A percentile compares a stretch with the other conserved stretches of the same genome.
Conservation (phyloP, 2,113 vertebrate genomes). For the Hyaena hyaena region DNA sequence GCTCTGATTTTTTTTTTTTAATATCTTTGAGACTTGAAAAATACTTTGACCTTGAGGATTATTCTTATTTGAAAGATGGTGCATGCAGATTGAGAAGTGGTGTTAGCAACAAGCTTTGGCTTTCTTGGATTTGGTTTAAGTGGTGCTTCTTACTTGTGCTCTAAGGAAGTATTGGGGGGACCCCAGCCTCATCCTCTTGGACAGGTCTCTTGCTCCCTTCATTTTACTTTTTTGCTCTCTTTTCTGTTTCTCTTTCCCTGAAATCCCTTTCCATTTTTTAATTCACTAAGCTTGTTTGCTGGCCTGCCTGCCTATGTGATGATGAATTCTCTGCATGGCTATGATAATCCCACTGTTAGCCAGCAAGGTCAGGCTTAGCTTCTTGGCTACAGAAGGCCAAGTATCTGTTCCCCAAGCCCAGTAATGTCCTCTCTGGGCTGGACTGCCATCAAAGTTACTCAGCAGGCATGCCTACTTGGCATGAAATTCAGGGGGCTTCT, state of each 20-base stretch:
- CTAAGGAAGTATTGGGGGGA: background rate
- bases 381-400: slow-evolving; percentile 63
- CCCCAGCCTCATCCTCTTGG: slow-evolving; percentile 37
- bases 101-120: slow-evolving; percentile 43
- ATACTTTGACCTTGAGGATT: slow-evolving; percentile 83
- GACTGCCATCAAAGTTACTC: slow-evolving; percentile 35
- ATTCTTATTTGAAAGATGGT: slow-evolving; percentile 84
- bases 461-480: slow-evolving; percentile 47
- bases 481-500: slow-evolving; percentile 48
- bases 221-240: slow-evolving; percentile 27
- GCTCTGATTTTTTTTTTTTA: slow-evolving; percentile 78
- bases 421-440: background rate
- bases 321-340: slow-evolving; percentile 77
- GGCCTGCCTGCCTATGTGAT: slow-evolving; percentile 56
- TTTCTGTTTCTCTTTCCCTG: slow-evolving; percentile 11
- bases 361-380: slow-evolving; percentile 61
- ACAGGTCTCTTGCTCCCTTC: slow-evolving; percentile 44
- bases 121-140: slow-evolving; percentile 53
- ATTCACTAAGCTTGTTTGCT: slow-evolving; percentile 66
- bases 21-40: slow-evolving; percentile 86
- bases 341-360: slow-evolving; percentile 52
- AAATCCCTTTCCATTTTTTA: background rate
- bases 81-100: slow-evolving; percentile 34
- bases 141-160: slow-evolving; percentile 49
- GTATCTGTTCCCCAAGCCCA: slow-evolving; percentile 13